Conservation (phyloP, 2,888 invertebrate genomes). For the Pristionchus mayeri region DNA sequence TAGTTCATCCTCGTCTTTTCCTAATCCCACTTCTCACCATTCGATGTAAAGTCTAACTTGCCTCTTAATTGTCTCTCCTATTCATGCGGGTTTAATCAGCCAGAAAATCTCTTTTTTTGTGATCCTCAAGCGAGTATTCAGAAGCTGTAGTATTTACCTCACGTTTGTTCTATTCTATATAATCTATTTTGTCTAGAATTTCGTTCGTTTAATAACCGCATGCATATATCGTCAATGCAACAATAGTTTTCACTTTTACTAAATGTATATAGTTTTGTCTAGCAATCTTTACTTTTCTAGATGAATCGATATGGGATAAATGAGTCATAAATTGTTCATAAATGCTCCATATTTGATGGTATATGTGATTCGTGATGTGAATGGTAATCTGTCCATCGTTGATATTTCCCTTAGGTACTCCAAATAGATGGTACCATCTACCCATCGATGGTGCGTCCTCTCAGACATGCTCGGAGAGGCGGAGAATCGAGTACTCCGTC, state of each 20-base stretch:
- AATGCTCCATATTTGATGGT: background rate
- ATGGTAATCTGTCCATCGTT: constrained; percentile 13
- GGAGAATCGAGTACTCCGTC: constrained; percentile 33
- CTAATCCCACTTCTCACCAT: constrained; percentile 5
- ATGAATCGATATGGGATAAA: constrained; percentile 18
- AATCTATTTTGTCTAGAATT: background rate
- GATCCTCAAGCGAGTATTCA: constrained; percentile 17
- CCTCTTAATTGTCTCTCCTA: background rate
- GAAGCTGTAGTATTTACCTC: background rate
- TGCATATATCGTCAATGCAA: background rate
- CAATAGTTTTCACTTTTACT: constrained; percentile 23
- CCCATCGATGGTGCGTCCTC: background rate
- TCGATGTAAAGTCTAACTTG: constrained; percentile 24
- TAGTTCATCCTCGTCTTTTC: constrained; percentile 27
- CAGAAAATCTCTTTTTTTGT: background rate
- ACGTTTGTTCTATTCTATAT: background rate
- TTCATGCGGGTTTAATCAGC: background rate
- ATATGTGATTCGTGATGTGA: background rate
- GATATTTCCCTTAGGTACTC: background rate
- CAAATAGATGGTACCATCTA: background rate
- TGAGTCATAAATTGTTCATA: background rate
- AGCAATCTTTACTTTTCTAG: background rate
- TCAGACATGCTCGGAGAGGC: constrained; percentile 45
- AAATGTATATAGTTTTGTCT: constrained; percentile 23
- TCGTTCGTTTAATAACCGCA: background rate